Conservation (phyloP, 2,113 vertebrate genomes). For the Choloepus hoffmanni region DNA sequence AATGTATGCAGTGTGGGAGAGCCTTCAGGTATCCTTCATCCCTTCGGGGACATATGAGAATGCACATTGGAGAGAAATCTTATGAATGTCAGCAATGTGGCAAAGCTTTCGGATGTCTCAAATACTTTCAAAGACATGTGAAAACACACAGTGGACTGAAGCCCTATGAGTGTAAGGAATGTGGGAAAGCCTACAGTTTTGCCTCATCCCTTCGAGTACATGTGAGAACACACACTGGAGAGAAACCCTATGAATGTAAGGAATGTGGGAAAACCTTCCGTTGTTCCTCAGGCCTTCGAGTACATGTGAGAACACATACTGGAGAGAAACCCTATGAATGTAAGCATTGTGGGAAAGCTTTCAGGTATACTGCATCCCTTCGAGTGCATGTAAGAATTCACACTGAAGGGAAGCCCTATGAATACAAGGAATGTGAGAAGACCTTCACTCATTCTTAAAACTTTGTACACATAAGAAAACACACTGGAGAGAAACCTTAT, state of each 20-base stretch:
- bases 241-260: background rate
- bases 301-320: constrained; percentile 33
- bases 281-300: background rate
- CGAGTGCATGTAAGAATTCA: constrained; percentile 26
- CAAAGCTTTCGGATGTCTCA: constrained; percentile 24
- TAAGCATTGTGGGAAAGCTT: constrained; percentile 40
- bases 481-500: constrained; percentile 17
- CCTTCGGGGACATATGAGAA: background rate
- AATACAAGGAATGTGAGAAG: constrained; percentile 50
- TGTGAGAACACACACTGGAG: background rate
- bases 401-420: background rate
- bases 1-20: constrained; percentile 21
- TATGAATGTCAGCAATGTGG: constrained; percentile 40
- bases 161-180: background rate
- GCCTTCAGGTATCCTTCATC: background rate
- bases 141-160: background rate
- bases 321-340: constrained; percentile 54
- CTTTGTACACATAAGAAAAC: constrained; percentile 18
- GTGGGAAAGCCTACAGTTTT: constrained; percentile 50
- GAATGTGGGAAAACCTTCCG: constrained; percentile 52
- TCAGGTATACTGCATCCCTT: background rate
- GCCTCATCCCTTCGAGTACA: background rate
- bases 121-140: background rate
- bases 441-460: constrained; percentile 22
- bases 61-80: constrained; percentile 8